Conservation (phyloP, 2,888 invertebrate species). For the Hofmannophila pseudospretella region DNA sequence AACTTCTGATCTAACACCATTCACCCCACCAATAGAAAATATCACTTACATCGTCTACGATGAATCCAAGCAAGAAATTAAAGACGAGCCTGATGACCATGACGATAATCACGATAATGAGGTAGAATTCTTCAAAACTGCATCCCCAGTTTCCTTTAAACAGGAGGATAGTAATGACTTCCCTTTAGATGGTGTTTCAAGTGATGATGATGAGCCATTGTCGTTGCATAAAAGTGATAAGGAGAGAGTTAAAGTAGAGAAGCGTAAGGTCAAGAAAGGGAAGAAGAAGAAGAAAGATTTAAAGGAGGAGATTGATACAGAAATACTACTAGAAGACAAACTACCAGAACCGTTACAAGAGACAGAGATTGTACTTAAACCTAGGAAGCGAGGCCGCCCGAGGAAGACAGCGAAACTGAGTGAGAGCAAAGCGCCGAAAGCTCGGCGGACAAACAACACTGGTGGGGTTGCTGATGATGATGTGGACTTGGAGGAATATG, state of each 20-base stretch:
- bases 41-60: conserved; percentile 12
- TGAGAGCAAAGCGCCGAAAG: conserved; percentile 15
- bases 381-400: conserved; percentile 33
- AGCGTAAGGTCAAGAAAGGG: conserved; percentile 27
- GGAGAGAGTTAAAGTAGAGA: conserved; percentile 31
- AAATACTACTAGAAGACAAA: too few relatives aligned
- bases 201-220: conserved; percentile 55
- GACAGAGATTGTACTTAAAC: conserved; percentile 1
- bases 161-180: conserved; percentile 35
- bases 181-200: conserved; percentile 21
- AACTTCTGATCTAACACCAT: conserved; percentile 24
- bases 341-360: conserved; percentile 2
- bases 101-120: conserved; percentile 19
- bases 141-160: conserved; percentile 28
- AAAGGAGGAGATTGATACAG: conserved; percentile 10
- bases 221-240: conserved; percentile 41
- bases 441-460: conserved; percentile 33
- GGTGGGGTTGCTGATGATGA: conserved; percentile 34
- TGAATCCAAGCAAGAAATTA: conserved; percentile 19
- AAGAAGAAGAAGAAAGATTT: conserved; percentile 20
- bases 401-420: conserved; percentile 18
- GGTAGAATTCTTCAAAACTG: too few relatives aligned
- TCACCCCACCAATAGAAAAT: conserved; percentile 14
- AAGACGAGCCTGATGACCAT: conserved; percentile 28
- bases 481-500: conserved; percentile 40